phyloP scores from a whole-genome alignment of 2,113 vertebrate species.

The Furnarius figulus region DNA sequence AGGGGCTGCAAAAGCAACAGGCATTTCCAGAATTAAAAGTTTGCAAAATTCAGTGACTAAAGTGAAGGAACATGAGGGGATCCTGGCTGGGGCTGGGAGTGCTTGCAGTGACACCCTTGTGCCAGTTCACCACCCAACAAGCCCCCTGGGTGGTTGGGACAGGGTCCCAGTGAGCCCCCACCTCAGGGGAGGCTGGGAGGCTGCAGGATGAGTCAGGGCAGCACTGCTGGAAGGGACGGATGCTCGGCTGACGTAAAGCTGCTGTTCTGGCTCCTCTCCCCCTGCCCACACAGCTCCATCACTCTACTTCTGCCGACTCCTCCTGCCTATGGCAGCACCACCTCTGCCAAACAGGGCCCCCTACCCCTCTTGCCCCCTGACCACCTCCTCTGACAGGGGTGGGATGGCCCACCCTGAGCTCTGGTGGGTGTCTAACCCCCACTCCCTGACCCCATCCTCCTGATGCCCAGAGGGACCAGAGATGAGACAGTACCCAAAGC shows the following conservation, averaged over 20 bases:
- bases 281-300: slow-evolving; percentile 28
- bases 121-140: not conserved
- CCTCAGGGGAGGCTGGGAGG: not conserved
- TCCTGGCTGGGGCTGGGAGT: too few species aligned
- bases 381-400: not conserved
- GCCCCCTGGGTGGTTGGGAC: accelerated
- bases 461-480: not conserved
- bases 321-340: not conserved
- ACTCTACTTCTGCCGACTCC: not conserved
- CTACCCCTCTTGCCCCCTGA: not conserved
- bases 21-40: accelerated
- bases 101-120: accelerated
- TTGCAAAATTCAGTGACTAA: not conserved
- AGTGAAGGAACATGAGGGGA: accelerated
- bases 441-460: not conserved
- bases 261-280: slow-evolving; percentile 15
- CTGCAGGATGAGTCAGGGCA: not conserved
- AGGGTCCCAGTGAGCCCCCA: not conserved
- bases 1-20: not conserved
- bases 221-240: not conserved
- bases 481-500: not conserved
- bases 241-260: not conserved
- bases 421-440: not conserved
- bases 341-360: not conserved
- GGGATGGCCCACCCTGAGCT: not conserved